Percentiles rank a stretch among this genome's conserved stretches.
These are phyloP conservation scores for Campoletis sonorensis DNA, from an alignment of 1,140 invertebrate species.

Conservation along the genomic window DNA sequence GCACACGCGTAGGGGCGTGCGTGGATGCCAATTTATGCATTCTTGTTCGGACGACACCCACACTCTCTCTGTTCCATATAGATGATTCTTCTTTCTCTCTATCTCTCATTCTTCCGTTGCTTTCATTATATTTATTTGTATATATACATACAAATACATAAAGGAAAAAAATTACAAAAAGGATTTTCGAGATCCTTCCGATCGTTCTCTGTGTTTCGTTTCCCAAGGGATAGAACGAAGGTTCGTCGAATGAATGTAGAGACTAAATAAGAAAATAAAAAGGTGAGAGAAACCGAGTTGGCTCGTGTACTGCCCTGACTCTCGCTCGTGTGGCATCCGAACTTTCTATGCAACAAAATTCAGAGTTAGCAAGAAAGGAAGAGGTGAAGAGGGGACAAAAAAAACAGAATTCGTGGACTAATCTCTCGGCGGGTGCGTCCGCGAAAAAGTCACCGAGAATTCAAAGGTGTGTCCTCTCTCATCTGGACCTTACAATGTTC, in stretches of 20 bases:
- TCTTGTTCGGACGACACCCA: conserved; percentile 61
- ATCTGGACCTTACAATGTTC: not conserved
- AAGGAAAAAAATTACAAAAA: too few species aligned
- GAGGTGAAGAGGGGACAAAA: not conserved
- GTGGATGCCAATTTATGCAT: conserved; percentile 64
- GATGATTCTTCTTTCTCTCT: not conserved
- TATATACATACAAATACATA: not conserved
- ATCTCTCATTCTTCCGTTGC: conserved; percentile 2
- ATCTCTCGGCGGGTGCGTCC: not conserved
- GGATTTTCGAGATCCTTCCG: not conserved
- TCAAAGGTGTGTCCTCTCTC: conserved; percentile 26
- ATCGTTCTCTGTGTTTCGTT: conserved; percentile 4
- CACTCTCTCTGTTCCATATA: conserved; percentile 39
- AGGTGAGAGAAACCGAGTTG: conserved; percentile 11
- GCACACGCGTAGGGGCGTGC: conserved; percentile 54
- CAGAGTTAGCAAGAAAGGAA: not conserved
- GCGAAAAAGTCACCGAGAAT: conserved; percentile 17
- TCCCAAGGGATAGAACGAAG: not conserved
- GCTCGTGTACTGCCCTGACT: not conserved
- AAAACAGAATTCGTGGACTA: not conserved
- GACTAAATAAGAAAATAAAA: not conserved
- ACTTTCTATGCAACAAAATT: not conserved
- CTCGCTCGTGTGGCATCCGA: not conserved
- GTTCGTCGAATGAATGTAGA: conserved; percentile 12
- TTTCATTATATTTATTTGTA: conserved; percentile 29